Evolutionary conservation across 2,888 invertebrate genomes (phyloP), one percentile per base, ranked within the genome.

Genomic region (Megastigmus dorsalis): DNA sequence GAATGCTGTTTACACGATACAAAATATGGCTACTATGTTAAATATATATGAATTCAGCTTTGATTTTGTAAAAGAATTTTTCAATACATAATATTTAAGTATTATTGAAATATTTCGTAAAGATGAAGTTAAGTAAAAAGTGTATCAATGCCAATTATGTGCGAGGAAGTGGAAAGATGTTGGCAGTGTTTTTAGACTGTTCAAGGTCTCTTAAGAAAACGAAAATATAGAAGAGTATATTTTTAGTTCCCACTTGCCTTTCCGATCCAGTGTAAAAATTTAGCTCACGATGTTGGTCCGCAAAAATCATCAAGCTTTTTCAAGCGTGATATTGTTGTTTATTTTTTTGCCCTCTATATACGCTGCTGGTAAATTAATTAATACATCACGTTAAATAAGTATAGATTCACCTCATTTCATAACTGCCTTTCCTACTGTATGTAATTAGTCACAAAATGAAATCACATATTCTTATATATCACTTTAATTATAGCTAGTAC

Each of bases 141-240:
- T 2, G 18, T 38, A 26, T 38, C 30, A 41, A 18, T 57, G 57
- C 45, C 45, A 59, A 55, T 18, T 59, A n/a, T 33, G 26, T 15
- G 1, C 6, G 18, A 10, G 15, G 43, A 55, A n/a, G n/a, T n/a
- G n/a, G n/a, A n/a, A n/a, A n/a, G 20, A 69, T 20, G 50, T 52
- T 57, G 65, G 65, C 68, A 52, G 2, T 60, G 20, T 41, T 38
- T 59, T 60, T 20, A 52, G 59, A 50, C 30, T 33, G 13, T 10
- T 43, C 65, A 70, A 70, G 74, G 69, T 20, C 65, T 43, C 28
- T 66, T 15, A 30, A 48, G 43, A 52, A 50, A 68, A 52, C 15
- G 57, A 65, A 69, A 74, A 69, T 52, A 70, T 65, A 59, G 57
- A 66, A 60, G 52, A 33, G 57, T 66, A 43, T 65, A 65, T 69